These are phyloP conservation scores for Xanthia togata DNA, from an alignment of 2,888 invertebrate species.

Conservation along the genomic window DNA sequence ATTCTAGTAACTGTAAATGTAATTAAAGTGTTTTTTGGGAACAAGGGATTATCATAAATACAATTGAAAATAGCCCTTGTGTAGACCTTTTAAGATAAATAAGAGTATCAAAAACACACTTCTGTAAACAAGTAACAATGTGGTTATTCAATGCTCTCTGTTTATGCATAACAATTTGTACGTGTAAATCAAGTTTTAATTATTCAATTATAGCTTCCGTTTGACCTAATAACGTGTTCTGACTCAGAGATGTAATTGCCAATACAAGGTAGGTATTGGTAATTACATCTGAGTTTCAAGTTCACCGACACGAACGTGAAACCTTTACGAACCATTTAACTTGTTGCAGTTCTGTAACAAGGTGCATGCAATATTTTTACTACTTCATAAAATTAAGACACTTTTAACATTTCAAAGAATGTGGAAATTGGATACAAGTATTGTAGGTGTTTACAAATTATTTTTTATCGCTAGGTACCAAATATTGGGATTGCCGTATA, in stretches of 20 bases:
- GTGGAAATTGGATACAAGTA: neutral
- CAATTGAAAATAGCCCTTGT: neutral
- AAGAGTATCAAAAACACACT: neutral
- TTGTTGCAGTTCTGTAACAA: neutral
- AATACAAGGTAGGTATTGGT: neutral
- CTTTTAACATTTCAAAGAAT: neutral
- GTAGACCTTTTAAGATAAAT: neutral
- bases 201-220: conserved; percentile 30
- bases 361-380: neutral
- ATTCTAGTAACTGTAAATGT: no score
- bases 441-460: neutral
- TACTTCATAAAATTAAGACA: neutral
- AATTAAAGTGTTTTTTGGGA: neutral
- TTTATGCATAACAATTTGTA: neutral
- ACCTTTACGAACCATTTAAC: conserved; percentile 17
- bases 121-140: conserved; percentile 21
- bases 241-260: conserved; percentile 38
- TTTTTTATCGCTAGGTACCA: neutral
- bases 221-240: conserved; percentile 48
- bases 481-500: neutral
- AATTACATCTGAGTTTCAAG: conserved; percentile 26
- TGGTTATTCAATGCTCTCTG: conserved; percentile 3
- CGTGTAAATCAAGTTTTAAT: conserved; percentile 32
- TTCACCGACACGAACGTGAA: conserved; percentile 37
- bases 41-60: neutral